These are phyloP conservation scores for Drosophila malerkotliana DNA, from an alignment of 1,140 invertebrate species.

Conservation along the genomic window DNA sequence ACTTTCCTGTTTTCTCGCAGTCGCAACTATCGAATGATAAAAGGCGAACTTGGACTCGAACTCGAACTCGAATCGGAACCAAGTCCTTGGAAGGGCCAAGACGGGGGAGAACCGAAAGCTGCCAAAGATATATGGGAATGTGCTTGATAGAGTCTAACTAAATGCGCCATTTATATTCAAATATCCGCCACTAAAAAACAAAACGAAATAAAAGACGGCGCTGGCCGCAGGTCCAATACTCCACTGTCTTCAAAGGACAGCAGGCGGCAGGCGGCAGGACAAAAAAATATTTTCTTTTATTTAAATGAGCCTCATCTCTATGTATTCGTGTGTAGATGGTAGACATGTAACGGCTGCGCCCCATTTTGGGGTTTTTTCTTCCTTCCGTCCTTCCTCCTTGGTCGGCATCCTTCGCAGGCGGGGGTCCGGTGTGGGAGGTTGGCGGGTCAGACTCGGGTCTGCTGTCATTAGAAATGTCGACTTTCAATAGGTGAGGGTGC, in stretches of 20 bases:
- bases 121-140: conserved; percentile 76
- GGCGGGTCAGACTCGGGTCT: conserved; percentile 1
- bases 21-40: conserved; percentile 63
- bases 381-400: not conserved
- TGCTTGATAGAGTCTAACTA: conserved; percentile 81
- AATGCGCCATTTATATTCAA: conserved; percentile 82
- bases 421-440: not conserved
- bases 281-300: conserved; percentile 78
- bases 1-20: conserved; percentile 19
- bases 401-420: not conserved
- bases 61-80: conserved; percentile 40
- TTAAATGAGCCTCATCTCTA: conserved; percentile 72
- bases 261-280: conserved; percentile 50
- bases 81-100: not conserved
- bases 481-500: conserved; percentile 68
- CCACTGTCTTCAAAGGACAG: conserved; percentile 52
- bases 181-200: conserved; percentile 81
- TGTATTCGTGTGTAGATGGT: conserved; percentile 41
- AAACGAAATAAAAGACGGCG: conserved; percentile 66
- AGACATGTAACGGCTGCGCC: conserved; percentile 65
- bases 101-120: conserved; percentile 53
- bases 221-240: conserved; percentile 37
- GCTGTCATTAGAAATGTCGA: conserved; percentile 64
- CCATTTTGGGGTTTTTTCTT: conserved; percentile 13
- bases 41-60: conserved; percentile 31